Evolutionary conservation across 2,113 vertebrate species (phyloP), one percentile per base, ranked within the genome.

Genomic region (Heterochromis multidens): DNA sequence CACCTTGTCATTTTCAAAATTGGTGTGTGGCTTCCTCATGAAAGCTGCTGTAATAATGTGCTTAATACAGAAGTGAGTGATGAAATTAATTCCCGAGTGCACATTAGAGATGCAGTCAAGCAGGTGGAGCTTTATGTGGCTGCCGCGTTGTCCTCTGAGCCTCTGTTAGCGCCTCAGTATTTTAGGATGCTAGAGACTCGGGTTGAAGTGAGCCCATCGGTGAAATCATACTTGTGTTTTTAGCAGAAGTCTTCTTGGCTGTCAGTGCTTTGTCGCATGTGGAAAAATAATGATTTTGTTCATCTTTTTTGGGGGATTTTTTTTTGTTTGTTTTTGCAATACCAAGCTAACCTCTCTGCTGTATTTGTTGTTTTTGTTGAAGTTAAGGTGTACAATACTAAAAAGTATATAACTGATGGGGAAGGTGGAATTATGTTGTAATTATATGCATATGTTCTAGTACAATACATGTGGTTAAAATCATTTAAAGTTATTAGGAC

Each of bases 81-180:
- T 17, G 77, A 79, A 79, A 31, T 49, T 46, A 14, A 62, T 79
- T 62, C 40, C 12, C 6, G 33, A 43, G 57, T 29, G n/a, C 77
- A 29, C 25, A 21, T 43, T 43, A 27, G 31, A 40, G 61, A 29
- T 67, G 11, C 16, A 16, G 21, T 46, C 19, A 43, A 58, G 54
- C 9, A 27, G 12, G 33, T 21, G 33, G 61, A 61, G 6, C 63
- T 82, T 77, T 60, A 35, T 8, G 7, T 35, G 21, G 58, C 35
- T 35, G 54, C 59, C 77, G 59, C 56, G 35, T 76, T 33, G 5
- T 60, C 33, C 29, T 23, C 46, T 27, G 23, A 23, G 56, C 27
- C 54, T 79, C 8, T 81, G 83, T 81, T 63, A 79, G 89, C 77
- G 60, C 84, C 84, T 88, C 59, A 77, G 10, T 83, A 11, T 52